Evolutionary conservation across 2,888 invertebrate genomes (phyloP).

Genomic region (Ariolimax columbianus): DNA sequence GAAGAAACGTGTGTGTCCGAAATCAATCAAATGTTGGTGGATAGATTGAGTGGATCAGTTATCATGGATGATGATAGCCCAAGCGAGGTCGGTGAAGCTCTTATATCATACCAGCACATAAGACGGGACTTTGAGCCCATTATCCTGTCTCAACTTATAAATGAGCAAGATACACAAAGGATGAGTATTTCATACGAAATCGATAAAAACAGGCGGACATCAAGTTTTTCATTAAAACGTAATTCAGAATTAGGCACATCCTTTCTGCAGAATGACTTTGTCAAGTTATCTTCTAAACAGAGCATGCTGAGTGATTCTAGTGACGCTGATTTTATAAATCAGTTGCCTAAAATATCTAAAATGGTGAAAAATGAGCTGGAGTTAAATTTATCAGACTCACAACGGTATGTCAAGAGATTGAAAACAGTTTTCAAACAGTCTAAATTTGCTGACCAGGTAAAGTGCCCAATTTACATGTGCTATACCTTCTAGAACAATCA

Average conservation of each 20-base stretch:
- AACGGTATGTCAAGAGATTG: constrained; percentile 35
- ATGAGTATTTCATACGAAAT: neutral
- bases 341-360: constrained; percentile 26
- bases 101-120: neutral
- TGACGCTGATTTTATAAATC: constrained; percentile 41
- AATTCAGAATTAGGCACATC: neutral
- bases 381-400: constrained; percentile 14
- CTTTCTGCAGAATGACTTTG: neutral
- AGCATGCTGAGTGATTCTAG: neutral
- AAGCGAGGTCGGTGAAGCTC: constrained; percentile 33
- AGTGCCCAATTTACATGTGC: neutral
- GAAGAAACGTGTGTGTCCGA: constrained; percentile 17
- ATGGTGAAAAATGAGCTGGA: constrained; percentile 38
- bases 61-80: neutral
- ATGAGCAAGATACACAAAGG: neutral
- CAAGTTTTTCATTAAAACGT: neutral
- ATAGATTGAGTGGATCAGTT: constrained; percentile 26
- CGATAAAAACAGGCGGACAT: neutral
- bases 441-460: neutral
- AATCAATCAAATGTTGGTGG: constrained; percentile 24
- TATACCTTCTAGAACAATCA: neutral
- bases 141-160: constrained; percentile 34
- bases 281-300: neutral
- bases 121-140: neutral
- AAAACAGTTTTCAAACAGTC: neutral